Base-by-base conservation (phyloP, 2,888 invertebrate genomes). In the Leptopilina syphax region DNA sequence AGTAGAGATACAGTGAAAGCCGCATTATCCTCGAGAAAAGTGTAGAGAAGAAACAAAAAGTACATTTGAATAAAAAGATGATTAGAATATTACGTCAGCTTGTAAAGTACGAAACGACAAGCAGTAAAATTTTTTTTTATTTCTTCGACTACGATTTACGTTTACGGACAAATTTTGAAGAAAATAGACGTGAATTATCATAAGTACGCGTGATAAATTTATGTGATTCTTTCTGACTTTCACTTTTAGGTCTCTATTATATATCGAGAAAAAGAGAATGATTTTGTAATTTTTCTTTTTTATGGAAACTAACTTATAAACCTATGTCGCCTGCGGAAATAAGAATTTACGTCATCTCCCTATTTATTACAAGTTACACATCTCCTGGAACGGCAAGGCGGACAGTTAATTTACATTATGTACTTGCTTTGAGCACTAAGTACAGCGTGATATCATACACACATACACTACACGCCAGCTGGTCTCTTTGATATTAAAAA, bases 361-460 rank as follows among this genome's bases (percentile, higher is more conserved):
- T 54, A 13, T 73, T 73, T 73, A 73, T 73, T 73, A 73, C 57
- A 73, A 73, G 54, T 57, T 73, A 73, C 57, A 54, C 57, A 73
- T 73, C 73, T 54, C 70, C 7, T 27, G n/a, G 34, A 73, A 57
- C 13, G 34, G 8, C 57, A 73, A 73, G 34, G 57, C 57, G 13
- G 73, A 73, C 57, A 27, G 73, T 57, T 73, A 73, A 73, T 73
- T 73, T 73, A 34, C 50, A 70, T 70, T 70, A 70, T 70, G 12
- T 68, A 50, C 47, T 70, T 70, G 63, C 63, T 63, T 63, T 63
- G 63, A 63, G 63, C 24, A 63, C 63, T 63, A 63, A 63, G 27
- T 70, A 13, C 70, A 70, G 70, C 13, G 13, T 27, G 54, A 70
- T 54, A 34, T 27, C 13, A 50, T 50, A 63, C 24, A 63, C 24